These are phyloP conservation scores for Butastur rufipennis DNA, from an alignment of 2,113 vertebrate species.

Conservation along the genomic window DNA sequence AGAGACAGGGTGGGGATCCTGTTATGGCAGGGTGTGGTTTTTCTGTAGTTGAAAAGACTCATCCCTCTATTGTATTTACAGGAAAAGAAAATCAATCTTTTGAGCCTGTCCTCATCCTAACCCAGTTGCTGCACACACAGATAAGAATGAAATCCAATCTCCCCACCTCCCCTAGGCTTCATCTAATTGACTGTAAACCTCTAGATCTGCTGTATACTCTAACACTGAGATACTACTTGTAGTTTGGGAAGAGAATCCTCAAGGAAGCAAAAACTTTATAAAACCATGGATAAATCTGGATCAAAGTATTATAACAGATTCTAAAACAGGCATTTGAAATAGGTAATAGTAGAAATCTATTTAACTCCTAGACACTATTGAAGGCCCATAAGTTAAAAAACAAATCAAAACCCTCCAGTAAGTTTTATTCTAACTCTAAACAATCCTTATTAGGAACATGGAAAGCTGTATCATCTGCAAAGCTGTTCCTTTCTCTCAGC, in stretches of 20 bases:
- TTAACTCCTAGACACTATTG: not conserved
- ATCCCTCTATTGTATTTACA: slow-evolving; percentile 53
- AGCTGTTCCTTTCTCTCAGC: not conserved
- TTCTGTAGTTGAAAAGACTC: slow-evolving; percentile 6
- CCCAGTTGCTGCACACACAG: not conserved
- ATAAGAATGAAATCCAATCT: slow-evolving; percentile 46
- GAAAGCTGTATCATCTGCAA: not conserved
- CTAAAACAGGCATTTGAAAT: not conserved
- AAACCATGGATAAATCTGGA: not conserved
- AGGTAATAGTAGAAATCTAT: not conserved
- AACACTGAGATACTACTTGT: not conserved
- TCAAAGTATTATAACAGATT: not conserved
- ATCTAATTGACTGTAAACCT: not conserved
- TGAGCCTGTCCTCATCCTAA: not conserved
- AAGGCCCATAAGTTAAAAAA: not conserved
- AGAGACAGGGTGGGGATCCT: slow-evolving; percentile 36
- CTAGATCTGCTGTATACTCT: not conserved
- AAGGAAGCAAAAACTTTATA: not conserved
- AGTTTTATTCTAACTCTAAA: not conserved
- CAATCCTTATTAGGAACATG: not conserved
- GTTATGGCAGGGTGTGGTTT: slow-evolving; percentile 19
- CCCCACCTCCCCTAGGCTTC: not conserved
- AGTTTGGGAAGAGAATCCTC: not conserved
- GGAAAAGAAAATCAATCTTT: slow-evolving; percentile 63
- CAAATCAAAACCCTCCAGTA: not conserved